phyloP scores from a whole-genome alignment of 2,113 vertebrate species.

The Festucalex cinctus region DNA sequence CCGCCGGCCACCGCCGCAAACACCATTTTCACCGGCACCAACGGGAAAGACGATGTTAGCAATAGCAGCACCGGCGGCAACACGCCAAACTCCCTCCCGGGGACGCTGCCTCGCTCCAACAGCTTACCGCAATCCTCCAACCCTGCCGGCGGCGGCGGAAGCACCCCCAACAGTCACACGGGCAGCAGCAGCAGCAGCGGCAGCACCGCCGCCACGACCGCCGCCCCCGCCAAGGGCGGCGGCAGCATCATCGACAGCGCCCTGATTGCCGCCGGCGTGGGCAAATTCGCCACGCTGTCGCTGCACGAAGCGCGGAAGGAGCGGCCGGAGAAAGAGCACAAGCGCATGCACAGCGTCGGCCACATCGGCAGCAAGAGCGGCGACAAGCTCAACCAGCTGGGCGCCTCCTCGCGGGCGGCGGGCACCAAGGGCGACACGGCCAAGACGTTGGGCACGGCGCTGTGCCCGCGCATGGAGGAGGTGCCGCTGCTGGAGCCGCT shows the following conservation, averaged over 20 bases:
- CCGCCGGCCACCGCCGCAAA: slow-evolving; percentile 68
- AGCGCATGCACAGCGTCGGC: slow-evolving; percentile 97
- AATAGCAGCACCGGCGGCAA: slow-evolving; percentile 67
- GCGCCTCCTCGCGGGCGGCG: slow-evolving; percentile 76
- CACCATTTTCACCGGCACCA: slow-evolving; percentile 46
- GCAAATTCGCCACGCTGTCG: slow-evolving; percentile 95
- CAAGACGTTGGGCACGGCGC: slow-evolving; percentile 91
- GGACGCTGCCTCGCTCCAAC: slow-evolving; percentile 91
- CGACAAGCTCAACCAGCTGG: slow-evolving; percentile 88
- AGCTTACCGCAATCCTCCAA: slow-evolving; percentile 90
- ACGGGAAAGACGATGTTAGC: slow-evolving; percentile 72
- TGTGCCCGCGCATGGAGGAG: slow-evolving; percentile 97
- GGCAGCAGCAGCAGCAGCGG: slow-evolving; percentile 78
- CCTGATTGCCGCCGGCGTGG: slow-evolving; percentile 85
- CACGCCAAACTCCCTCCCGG: slow-evolving; percentile 80
- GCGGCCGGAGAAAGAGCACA: slow-evolving; percentile 93
- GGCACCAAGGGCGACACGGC: slow-evolving; percentile 84
- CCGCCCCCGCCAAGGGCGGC: slow-evolving; percentile 77
- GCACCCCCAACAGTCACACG: slow-evolving; percentile 75
- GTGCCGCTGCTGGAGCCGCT: slow-evolving; percentile 97
- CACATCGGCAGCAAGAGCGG: slow-evolving; percentile 99
- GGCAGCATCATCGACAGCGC: slow-evolving; percentile 85
- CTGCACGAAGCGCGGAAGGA: slow-evolving; percentile 93
- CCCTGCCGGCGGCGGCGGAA: slow-evolving; percentile 56
- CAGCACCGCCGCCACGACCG: slow-evolving; percentile 58